A percentile compares a stretch with the other conserved stretches of the same genome.
Evolutionary conservation across 2,113 vertebrate species (phyloP).

Genomic region (Anhinga anhinga): DNA sequence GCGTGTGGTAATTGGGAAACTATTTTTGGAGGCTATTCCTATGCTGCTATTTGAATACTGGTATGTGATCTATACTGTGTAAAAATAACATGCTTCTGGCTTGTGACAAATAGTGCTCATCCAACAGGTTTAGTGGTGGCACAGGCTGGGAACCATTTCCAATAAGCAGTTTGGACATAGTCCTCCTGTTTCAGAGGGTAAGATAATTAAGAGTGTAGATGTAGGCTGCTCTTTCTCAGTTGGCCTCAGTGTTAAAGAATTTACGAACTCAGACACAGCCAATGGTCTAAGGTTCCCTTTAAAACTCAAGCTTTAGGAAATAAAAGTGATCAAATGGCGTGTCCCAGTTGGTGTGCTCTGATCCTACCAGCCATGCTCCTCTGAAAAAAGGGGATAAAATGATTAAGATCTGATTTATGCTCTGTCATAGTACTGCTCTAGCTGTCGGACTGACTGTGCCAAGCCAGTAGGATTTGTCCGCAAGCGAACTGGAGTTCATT

Average conservation of each 20-base stretch:
- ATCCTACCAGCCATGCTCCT: slow-evolving; percentile 6
- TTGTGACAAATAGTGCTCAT: background rate
- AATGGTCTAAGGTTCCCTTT: slow-evolving; percentile 40
- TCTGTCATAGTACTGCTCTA: slow-evolving; percentile 1
- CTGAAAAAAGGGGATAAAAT: slow-evolving; percentile 45
- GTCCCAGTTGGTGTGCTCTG: slow-evolving; percentile 44
- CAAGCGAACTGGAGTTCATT: slow-evolving; percentile 27
- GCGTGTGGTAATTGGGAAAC: background rate
- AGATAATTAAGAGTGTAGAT: background rate
- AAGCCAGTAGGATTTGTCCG: slow-evolving; percentile 12
- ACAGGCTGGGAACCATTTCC: background rate
- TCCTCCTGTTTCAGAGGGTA: background rate
- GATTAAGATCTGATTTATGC: slow-evolving; percentile 53
- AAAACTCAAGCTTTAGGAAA: slow-evolving; percentile 25
- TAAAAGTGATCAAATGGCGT: slow-evolving; percentile 22
- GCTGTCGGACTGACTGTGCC: slow-evolving; percentile 1
- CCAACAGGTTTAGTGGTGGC: background rate
- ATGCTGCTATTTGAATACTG: background rate
- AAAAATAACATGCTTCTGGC: background rate
- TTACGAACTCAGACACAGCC: background rate
- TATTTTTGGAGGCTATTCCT: background rate
- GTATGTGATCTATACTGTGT: background rate
- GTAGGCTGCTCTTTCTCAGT: background rate
- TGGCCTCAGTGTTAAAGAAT: slow-evolving; percentile 4
- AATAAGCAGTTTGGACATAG: background rate